Percentiles rank a stretch among this genome's conserved stretches.
Conservation (phyloP, 2,797 vertebrate species). For the Molossus alvarezi region DNA sequence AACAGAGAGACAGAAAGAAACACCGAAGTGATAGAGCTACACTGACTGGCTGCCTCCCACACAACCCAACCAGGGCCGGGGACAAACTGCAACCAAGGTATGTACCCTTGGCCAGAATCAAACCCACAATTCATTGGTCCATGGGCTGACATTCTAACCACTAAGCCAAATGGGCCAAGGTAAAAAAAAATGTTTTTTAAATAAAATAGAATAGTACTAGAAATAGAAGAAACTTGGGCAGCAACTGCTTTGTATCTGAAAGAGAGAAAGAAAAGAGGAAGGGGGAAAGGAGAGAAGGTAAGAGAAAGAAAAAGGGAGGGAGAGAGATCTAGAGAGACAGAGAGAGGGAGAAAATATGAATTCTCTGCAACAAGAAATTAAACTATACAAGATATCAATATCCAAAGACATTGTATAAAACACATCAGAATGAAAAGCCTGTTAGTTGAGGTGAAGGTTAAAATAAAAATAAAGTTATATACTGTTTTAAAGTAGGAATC, state of each 20-base stretch:
- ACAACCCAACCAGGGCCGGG: too few relatives aligned
- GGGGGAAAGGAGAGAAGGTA: background rate
- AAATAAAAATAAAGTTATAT: constrained; percentile 42
- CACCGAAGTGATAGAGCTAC: background rate
- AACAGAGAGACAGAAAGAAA: background rate
- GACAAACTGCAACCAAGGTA: too few relatives aligned
- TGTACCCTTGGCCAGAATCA: too few relatives aligned
- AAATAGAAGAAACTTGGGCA: background rate
- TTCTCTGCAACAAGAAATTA: constrained; percentile 45
- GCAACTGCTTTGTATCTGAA: background rate
- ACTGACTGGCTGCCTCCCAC: background rate
- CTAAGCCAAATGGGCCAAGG: background rate
- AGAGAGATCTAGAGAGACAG: background rate
- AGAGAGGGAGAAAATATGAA: background rate
- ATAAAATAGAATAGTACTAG: background rate
- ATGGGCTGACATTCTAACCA: background rate
- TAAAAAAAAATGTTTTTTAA: background rate
- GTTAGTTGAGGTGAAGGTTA: background rate
- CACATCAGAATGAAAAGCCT: background rate
- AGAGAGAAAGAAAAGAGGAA: background rate
- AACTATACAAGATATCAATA: background rate
- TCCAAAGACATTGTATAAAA: background rate
- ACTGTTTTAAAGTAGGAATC: background rate
- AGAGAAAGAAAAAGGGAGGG: too few relatives aligned
- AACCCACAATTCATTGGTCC: background rate